Conservation (phyloP, 2,113 vertebrate genomes). For the Notiomystis cincta region DNA sequence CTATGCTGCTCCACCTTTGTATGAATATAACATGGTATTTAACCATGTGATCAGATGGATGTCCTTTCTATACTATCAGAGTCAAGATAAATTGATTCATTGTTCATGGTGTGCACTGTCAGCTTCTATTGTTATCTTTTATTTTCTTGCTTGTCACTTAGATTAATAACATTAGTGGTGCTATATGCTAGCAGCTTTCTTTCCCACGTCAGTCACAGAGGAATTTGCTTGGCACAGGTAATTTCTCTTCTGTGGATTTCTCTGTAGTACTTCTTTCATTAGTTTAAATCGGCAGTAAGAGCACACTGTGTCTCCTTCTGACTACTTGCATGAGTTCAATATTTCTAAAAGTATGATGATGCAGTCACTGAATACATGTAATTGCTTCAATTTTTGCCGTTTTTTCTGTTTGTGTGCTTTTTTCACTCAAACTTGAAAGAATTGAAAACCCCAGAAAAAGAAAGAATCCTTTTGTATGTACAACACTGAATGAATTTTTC, state of each 20-base stretch:
- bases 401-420: background rate
- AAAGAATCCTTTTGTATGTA: background rate
- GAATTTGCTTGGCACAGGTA: slow-evolving; percentile 12
- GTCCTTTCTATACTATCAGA: slow-evolving; percentile 51
- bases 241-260: slow-evolving; percentile 58
- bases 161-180: slow-evolving; percentile 65
- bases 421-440: background rate
- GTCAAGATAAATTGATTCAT: slow-evolving; percentile 64
- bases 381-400: background rate
- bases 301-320: background rate
- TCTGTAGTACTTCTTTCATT: slow-evolving; percentile 34
- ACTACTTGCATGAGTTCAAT: background rate
- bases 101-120: slow-evolving; percentile 10
- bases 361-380: background rate
- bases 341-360: background rate
- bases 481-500: background rate
- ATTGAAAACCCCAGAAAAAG: background rate
- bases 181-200: slow-evolving; percentile 10
- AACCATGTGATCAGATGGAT: slow-evolving; percentile 8
- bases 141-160: slow-evolving; percentile 50
- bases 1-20: fast-evolving
- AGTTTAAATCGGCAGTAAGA: background rate
- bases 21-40: background rate
- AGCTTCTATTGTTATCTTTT: slow-evolving; percentile 53
- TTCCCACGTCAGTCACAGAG: slow-evolving; percentile 5